phyloP scores from a whole-genome alignment of 2,797 vertebrate species.

The Saguinus oedipus region DNA sequence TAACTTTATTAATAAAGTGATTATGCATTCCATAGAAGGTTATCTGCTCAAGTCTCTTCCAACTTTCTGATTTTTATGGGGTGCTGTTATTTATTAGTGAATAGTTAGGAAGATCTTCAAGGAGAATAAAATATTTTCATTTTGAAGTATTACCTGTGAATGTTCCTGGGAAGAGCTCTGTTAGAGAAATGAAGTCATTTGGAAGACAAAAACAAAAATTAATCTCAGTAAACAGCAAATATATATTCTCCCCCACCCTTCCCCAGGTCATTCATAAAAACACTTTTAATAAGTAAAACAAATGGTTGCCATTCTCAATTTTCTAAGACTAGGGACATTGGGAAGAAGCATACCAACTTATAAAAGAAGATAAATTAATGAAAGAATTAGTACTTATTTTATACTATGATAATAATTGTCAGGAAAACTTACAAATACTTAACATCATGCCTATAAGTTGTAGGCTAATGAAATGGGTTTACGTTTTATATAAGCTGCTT shows the following conservation, averaged over 20 bases:
- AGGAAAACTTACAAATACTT: not conserved
- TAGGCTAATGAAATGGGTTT: not conserved
- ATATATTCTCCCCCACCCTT: not conserved
- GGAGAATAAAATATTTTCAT: not conserved
- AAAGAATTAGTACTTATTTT: not conserved
- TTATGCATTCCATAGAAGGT: not conserved
- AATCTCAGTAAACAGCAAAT: not conserved
- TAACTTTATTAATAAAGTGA: not conserved
- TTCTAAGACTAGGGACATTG: not conserved
- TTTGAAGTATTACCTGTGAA: not conserved
- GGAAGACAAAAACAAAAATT: conserved; percentile 15
- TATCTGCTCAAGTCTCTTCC: not conserved
- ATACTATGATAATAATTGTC: not conserved
- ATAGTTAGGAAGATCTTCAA: not conserved
- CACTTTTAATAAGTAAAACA: not conserved
- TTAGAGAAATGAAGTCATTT: not conserved
- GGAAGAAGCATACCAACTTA: not conserved
- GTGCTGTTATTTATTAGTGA: not conserved
- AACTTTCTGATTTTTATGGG: not conserved
- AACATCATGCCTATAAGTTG: not conserved
- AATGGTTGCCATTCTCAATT: not conserved
- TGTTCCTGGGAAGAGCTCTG: not conserved
- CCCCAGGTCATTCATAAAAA: not conserved
- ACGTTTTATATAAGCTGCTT: not conserved
- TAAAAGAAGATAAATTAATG: not conserved